Percentiles rank a stretch among this genome's conserved stretches.
phyloP scores from a whole-genome alignment of 1,140 invertebrate species.

The Drosophila cardini region DNA sequence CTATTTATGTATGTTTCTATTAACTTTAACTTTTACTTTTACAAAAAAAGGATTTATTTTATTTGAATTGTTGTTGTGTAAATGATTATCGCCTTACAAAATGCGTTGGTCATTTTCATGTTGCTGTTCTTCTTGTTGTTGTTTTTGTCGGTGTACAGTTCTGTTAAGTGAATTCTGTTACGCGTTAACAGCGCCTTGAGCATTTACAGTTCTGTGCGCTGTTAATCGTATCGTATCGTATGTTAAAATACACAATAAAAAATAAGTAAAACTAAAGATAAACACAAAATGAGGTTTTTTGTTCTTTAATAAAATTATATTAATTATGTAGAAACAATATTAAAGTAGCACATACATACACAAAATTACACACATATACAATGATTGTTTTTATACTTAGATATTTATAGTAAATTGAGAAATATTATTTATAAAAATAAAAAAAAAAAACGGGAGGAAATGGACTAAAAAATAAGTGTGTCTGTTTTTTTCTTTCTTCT shows the following conservation, averaged over 20 bases:
- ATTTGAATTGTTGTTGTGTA: slow-evolving; percentile 49
- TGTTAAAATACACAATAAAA: slow-evolving; percentile 16
- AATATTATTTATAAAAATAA: slow-evolving; percentile 9
- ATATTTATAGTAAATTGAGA: slow-evolving; percentile 31
- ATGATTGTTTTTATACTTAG: slow-evolving; percentile 47
- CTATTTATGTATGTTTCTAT: slow-evolving; percentile 16
- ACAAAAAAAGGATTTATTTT: slow-evolving; percentile 23
- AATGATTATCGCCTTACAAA: slow-evolving; percentile 74
- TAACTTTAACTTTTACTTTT: slow-evolving; percentile 22
- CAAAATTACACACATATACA: slow-evolving; percentile 64
- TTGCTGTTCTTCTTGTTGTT: slow-evolving; percentile 49
- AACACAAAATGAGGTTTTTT: slow-evolving; percentile 36
- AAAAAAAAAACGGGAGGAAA: slow-evolving; percentile 33
- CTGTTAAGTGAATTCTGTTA: slow-evolving; percentile 15
- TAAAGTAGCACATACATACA: slow-evolving; percentile 76
- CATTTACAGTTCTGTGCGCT: slow-evolving; percentile 39
- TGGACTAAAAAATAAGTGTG: slow-evolving; percentile 51
- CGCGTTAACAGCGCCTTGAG: slow-evolving; percentile 34
- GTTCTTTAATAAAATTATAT: slow-evolving; percentile 68
- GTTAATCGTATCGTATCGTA: slow-evolving; percentile 22
- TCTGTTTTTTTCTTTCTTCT: not conserved
- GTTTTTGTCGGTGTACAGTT: slow-evolving; percentile 37
- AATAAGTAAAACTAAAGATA: slow-evolving; percentile 20
- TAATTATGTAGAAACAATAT: slow-evolving; percentile 69
- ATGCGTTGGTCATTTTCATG: slow-evolving; percentile 73